Evolutionary conservation across 2,113 vertebrate species (phyloP).

Genomic region (Psilopsiagon aurifrons): DNA sequence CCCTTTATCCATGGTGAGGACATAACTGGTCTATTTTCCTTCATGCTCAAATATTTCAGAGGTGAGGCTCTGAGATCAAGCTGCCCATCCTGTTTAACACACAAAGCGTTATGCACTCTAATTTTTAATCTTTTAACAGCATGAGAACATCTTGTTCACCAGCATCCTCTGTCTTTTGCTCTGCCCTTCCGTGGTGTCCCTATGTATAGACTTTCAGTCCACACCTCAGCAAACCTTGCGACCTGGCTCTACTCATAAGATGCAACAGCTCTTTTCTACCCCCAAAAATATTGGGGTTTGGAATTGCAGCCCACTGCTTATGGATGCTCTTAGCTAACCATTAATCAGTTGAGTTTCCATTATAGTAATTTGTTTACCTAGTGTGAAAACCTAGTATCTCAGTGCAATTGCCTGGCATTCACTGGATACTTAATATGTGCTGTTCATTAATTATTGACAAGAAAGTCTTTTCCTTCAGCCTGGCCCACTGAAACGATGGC

Average conservation of each 20-base stretch:
- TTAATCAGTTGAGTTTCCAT: constrained; percentile 45
- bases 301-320: not conserved
- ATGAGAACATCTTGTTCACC: not conserved
- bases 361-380: constrained; percentile 53
- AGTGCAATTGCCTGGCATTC: not conserved
- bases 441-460: constrained; percentile 39
- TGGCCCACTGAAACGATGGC: not conserved
- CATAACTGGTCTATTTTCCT: not conserved
- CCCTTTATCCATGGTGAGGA: accelerated
- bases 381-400: constrained; percentile 65
- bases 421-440: constrained; percentile 33
- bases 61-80: not conserved
- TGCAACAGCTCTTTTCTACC: not conserved
- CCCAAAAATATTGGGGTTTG: not conserved
- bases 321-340: not conserved
- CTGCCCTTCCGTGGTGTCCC: not conserved
- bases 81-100: not conserved
- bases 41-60: not conserved
- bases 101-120: not conserved
- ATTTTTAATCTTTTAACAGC: not conserved
- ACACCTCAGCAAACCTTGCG: not conserved
- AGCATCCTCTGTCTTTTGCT: not conserved
- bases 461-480: constrained; percentile 1
- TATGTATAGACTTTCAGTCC: not conserved
- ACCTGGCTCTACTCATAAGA: not conserved